These are phyloP conservation scores for Dipodomys merriami DNA, from an alignment of 2,113 vertebrate species.

Conservation along the genomic window DNA sequence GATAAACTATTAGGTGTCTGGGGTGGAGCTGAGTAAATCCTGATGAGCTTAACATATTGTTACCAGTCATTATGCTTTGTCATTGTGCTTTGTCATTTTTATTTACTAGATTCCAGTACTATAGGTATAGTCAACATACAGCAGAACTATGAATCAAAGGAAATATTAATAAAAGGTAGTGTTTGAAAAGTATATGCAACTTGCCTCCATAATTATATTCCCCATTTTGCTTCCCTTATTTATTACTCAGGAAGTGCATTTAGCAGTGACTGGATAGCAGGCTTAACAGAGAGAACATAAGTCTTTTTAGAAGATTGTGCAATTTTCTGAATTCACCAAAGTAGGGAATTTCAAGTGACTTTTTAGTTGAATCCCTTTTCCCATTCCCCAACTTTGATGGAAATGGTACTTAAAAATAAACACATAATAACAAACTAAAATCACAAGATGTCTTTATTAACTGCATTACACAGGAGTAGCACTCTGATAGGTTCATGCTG, in stretches of 20 bases:
- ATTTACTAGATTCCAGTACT: not conserved
- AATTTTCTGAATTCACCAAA: not conserved
- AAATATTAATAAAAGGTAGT: not conserved
- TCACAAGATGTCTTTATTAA: not conserved
- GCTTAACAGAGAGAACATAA: not conserved
- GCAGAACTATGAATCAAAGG: not conserved
- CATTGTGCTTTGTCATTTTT: not conserved
- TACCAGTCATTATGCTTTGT: not conserved
- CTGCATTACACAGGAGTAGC: fast-evolving
- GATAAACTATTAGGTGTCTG: not conserved
- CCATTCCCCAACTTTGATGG: not conserved
- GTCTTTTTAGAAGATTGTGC: not conserved
- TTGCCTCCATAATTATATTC: not conserved
- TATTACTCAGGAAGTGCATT: not conserved
- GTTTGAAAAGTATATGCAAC: not conserved
- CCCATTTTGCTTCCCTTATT: not conserved
- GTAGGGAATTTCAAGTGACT: not conserved
- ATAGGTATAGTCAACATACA: not conserved
- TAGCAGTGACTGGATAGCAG: not conserved
- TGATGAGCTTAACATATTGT: not conserved
- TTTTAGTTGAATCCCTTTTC: not conserved
- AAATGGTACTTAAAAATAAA: not conserved
- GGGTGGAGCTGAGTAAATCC: not conserved
- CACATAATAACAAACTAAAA: not conserved
- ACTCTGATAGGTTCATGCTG: not conserved